These are phyloP conservation scores for Lasioglossum zephyrum DNA, from an alignment of 2,888 invertebrate species.

Conservation along the genomic window DNA sequence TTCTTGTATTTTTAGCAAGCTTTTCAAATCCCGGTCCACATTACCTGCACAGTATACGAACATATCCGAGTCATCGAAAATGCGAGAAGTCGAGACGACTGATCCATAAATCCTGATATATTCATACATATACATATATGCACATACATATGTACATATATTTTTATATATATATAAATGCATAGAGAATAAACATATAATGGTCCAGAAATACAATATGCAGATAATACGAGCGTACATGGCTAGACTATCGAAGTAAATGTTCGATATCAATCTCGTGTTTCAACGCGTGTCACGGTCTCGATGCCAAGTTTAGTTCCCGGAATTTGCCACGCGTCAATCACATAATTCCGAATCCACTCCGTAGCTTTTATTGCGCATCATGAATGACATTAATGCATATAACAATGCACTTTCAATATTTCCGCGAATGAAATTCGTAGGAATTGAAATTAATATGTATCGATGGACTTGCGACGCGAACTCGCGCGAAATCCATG, in stretches of 20 bases:
- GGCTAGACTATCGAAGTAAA: neutral
- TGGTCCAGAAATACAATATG: neutral
- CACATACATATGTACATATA: neutral
- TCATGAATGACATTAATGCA: neutral
- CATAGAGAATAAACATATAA: neutral
- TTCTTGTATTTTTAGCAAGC: neutral
- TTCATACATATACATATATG: neutral
- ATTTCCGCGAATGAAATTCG: neutral
- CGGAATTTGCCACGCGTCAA: neutral
- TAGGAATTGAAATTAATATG: neutral
- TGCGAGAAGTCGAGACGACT: neutral
- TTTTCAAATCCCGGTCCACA: no score
- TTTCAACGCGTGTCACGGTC: neutral
- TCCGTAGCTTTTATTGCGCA: conserved; percentile 4
- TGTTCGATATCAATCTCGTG: conserved; percentile 4
- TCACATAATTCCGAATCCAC: neutral
- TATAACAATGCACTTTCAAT: neutral
- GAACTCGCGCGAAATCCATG: neutral
- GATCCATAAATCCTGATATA: neutral
- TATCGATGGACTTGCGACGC: neutral
- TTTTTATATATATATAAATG: neutral
- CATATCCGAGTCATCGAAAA: neutral
- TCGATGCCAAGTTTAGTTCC: neutral
- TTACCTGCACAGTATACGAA: neutral
- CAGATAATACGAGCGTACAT: neutral